Evolutionary conservation across 2,888 invertebrate species (phyloP).

Genomic region (Caenorhabditis sp.): DNA sequence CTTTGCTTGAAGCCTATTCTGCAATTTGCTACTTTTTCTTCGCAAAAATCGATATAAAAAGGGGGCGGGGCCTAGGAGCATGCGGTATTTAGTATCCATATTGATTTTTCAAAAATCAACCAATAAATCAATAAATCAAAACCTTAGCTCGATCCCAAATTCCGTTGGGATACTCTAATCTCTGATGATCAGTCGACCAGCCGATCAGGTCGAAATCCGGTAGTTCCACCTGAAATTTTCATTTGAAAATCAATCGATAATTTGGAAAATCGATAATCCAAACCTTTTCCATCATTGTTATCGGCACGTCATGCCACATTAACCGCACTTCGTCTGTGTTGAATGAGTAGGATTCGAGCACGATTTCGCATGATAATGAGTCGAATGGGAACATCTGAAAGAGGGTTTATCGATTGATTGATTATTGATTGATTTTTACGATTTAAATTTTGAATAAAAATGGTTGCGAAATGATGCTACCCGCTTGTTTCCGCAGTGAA

Average conservation of each 20-base stretch:
- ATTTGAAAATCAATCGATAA: conserved; percentile 15
- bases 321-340: conserved; percentile 82
- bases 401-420: not conserved
- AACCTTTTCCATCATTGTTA: conserved; percentile 83
- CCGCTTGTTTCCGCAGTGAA: too few species aligned
- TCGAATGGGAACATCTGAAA: conserved; percentile 83
- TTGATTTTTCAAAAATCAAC: not conserved
- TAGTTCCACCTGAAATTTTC: conserved; percentile 77
- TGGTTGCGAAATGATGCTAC: too few species aligned
- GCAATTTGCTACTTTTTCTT: conserved; percentile 12
- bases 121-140: not conserved
- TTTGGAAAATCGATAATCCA: not conserved
- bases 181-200: conserved; percentile 81
- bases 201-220: conserved; percentile 83
- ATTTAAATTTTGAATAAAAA: conserved; percentile 1
- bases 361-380: conserved; percentile 77
- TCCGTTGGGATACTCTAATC: conserved; percentile 83
- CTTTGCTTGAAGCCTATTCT: conserved; percentile 37
- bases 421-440: conserved; percentile 5
- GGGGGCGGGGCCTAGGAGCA: too few species aligned
- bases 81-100: not conserved
- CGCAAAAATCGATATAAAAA: not conserved
- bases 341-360: conserved; percentile 82
- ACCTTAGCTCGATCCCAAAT: conserved; percentile 81
- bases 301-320: conserved; percentile 82